phyloP scores from a whole-genome alignment of 2,888 invertebrate species.

The Xanthorhoe spadicearia region DNA sequence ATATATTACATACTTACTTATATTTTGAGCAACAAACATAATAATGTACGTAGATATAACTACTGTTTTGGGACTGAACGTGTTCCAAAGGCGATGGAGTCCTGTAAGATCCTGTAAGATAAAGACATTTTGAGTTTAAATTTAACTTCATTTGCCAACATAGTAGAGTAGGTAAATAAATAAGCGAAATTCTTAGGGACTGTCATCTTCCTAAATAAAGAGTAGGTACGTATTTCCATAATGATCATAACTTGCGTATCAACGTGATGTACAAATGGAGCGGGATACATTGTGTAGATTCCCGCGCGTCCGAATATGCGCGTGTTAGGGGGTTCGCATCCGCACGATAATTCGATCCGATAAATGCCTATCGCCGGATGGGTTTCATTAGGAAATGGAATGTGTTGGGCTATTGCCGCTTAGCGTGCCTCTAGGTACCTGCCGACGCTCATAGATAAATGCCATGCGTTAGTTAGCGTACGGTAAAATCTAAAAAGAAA shows the following conservation, averaged over 20 bases:
- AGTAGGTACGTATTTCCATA: background rate
- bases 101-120: too few species aligned
- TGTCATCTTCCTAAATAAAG: too few species aligned
- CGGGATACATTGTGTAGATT: constrained; percentile 23
- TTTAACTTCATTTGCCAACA: too few species aligned
- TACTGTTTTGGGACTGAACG: too few species aligned
- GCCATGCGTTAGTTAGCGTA: background rate
- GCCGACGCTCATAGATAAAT: background rate
- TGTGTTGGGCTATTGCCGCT: constrained; percentile 25
- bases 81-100: too few species aligned
- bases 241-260: background rate
- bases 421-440: constrained; percentile 6
- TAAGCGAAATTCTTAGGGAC: too few species aligned
- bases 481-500: too few species aligned
- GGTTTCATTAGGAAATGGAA: constrained; percentile 37
- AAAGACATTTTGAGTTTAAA: too few species aligned
- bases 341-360: constrained; percentile 32
- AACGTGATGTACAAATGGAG: background rate
- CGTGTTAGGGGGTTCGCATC: constrained; percentile 20
- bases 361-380: constrained; percentile 32
- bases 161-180: too few species aligned
- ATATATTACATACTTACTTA: too few species aligned
- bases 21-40: too few species aligned
- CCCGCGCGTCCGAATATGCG: constrained; percentile 21
- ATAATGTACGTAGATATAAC: too few species aligned